A percentile compares a stretch with the other conserved stretches of the same genome.
These are phyloP conservation scores for Myotis daubentonii DNA, from an alignment of 2,797 vertebrate genomes.

Conservation along the genomic window DNA sequence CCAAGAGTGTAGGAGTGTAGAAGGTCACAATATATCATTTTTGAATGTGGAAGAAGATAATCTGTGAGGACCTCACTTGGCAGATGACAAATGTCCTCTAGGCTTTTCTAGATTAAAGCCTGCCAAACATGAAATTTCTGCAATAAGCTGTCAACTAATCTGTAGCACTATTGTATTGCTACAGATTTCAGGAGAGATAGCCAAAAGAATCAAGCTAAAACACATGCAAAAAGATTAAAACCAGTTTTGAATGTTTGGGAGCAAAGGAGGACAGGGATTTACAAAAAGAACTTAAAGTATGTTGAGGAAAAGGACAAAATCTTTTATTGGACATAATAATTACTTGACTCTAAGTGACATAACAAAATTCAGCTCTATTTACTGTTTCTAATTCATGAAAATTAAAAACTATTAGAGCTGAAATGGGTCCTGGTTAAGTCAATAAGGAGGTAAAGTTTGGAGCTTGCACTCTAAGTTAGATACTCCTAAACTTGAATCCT, in stretches of 20 bases:
- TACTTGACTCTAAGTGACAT: neutral
- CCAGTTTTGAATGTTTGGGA: slow-evolving; percentile 54
- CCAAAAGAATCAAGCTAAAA: slow-evolving; percentile 61
- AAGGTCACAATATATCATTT: slow-evolving; percentile 52
- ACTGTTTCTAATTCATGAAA: neutral
- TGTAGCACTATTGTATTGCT: slow-evolving; percentile 59
- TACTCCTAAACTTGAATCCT: neutral
- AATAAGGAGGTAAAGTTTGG: neutral
- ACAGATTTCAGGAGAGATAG: slow-evolving; percentile 42
- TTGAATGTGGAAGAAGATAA: neutral
- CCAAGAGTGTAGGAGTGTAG: neutral
- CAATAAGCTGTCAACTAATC: slow-evolving; percentile 60
- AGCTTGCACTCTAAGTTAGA: neutral
- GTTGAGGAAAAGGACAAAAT: neutral
- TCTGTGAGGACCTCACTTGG: slow-evolving; percentile 20
- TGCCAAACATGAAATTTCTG: slow-evolving; percentile 65
- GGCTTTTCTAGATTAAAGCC: slow-evolving; percentile 48
- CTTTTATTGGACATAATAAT: neutral
- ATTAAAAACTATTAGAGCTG: neutral
- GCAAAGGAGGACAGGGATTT: slow-evolving; percentile 56
- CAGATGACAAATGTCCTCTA: slow-evolving; percentile 26
- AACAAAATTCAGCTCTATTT: neutral
- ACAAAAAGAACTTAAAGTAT: slow-evolving; percentile 42
- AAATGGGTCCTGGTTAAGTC: neutral
- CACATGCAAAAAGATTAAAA: slow-evolving; percentile 68